A percentile compares a stretch with the other conserved stretches of the same genome.
Conservation (phyloP, 2,888 invertebrate genomes). For the Leptinotarsa tumamoca region DNA sequence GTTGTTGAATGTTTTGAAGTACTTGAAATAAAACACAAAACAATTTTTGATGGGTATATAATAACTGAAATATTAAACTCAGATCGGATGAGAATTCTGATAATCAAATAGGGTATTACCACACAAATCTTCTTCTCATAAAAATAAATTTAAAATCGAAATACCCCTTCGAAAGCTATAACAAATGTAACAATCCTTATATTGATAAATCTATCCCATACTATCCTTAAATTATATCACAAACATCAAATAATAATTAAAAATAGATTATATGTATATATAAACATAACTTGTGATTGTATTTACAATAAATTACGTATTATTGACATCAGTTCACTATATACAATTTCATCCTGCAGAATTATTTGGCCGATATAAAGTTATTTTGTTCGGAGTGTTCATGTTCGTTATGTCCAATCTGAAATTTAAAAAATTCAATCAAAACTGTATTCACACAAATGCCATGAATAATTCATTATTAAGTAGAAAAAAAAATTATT, state of each 20-base stretch:
- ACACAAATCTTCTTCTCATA: background rate
- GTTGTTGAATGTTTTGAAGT: too few species aligned
- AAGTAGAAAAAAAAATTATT: too few species aligned
- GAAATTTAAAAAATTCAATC: constrained; percentile 55
- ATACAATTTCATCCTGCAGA: constrained; percentile 59
- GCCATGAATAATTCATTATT: too few species aligned
- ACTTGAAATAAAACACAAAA: too few species aligned
- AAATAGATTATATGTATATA: constrained; percentile 2
- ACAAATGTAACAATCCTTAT: constrained; percentile 2
- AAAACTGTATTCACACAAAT: background rate
- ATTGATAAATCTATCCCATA: background rate
- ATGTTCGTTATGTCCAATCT: constrained; percentile 77
- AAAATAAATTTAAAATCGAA: constrained; percentile 2
- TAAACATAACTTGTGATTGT: constrained; percentile 7
- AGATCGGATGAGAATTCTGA: background rate
- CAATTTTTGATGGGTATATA: too few species aligned
- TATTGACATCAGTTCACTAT: background rate
- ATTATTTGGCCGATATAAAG: constrained; percentile 65
- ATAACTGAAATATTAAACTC: background rate
- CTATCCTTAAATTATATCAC: constrained; percentile 10
- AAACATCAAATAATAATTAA: constrained; percentile 8
- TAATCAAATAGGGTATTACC: background rate
- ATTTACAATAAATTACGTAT: constrained; percentile 14
- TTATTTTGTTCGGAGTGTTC: constrained; percentile 79
- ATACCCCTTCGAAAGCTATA: background rate